Evolutionary conservation across 2,113 vertebrate species (phyloP).

Genomic region (Pluvianellus socialis): DNA sequence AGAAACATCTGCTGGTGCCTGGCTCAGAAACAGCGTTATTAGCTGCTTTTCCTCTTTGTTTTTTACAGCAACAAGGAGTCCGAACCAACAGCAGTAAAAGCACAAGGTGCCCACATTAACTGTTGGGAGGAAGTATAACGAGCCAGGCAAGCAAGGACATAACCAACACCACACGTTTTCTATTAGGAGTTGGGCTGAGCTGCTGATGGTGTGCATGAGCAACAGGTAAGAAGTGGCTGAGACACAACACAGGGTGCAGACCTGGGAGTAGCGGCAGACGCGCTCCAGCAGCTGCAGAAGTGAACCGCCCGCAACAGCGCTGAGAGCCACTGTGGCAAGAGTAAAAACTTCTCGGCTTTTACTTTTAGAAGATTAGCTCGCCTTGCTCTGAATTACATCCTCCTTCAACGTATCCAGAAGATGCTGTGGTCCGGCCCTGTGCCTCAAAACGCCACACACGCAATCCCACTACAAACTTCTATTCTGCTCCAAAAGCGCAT

Average conservation of each 20-base stretch:
- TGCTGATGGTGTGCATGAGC: fast-evolving
- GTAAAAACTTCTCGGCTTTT: background rate
- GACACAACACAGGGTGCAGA: fast-evolving
- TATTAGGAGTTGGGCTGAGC: background rate
- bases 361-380: background rate
- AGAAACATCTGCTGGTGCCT: background rate
- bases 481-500: background rate
- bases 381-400: background rate
- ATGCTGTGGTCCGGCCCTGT: background rate
- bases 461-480: background rate
- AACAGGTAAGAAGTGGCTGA: background rate
- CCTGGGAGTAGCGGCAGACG: background rate
- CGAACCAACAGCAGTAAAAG: background rate
- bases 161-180: background rate
- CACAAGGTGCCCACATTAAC: background rate
- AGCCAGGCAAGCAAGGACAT: background rate
- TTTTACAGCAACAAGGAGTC: background rate
- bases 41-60: background rate
- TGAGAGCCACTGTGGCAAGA: background rate
- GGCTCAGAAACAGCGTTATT: background rate
- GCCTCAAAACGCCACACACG: background rate
- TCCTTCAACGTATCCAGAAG: background rate
- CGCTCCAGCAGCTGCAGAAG: background rate
- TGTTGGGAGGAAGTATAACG: background rate
- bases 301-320: background rate